Evolutionary conservation across 2,797 vertebrate genomes (phyloP), one percentile per base, ranked within the genome.

Genomic region (Peromyscus eremicus): DNA sequence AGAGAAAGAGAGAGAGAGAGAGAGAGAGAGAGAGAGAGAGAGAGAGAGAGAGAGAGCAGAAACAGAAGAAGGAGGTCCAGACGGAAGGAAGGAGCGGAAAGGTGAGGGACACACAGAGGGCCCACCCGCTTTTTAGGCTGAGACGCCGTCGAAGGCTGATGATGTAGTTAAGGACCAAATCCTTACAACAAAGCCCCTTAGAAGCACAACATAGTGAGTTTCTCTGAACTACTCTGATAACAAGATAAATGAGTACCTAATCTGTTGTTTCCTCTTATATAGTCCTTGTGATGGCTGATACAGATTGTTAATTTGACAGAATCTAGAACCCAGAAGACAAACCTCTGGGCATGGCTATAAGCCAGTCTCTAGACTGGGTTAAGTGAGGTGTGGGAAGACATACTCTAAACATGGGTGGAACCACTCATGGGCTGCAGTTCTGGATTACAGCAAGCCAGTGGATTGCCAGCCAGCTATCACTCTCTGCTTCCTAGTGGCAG

Each of bases 191-290:
- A 68, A 34, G 6, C 73, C 46, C 89, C 77, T 93, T 85, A n/a
- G 75, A 79, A 27, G 16, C 64, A 52, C 43, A 55, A 71, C 68
- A 19, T 46, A 34, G 37, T 68, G n/a, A 95, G 34, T 77, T 94
- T 49, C 32, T 95, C 27, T 94, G 32, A 90, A 12, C 91, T 64
- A 62, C 52, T 81, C 34, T 85, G 87, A 40, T 68, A 73, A 79
- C 37, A 76, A 77, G 71, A 43, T 68, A 82, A 91, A 85, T 43
- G 23, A 89, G 71, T 40, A 4, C 80, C 76, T 64, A n/a, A 82
- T 76, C 55, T 71, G n/a, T 43, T 75, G 57, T n/a, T 29, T 92
- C 14, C 32, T 84, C 87, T 94, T 46, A 88, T 32, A 29, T 21
- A n/a, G 46, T 37, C 49, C 55, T 43, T 60, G 52, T 60, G 52